phyloP scores from a whole-genome alignment of 2,797 vertebrate species.

The Chaetophractus vellerosus region DNA sequence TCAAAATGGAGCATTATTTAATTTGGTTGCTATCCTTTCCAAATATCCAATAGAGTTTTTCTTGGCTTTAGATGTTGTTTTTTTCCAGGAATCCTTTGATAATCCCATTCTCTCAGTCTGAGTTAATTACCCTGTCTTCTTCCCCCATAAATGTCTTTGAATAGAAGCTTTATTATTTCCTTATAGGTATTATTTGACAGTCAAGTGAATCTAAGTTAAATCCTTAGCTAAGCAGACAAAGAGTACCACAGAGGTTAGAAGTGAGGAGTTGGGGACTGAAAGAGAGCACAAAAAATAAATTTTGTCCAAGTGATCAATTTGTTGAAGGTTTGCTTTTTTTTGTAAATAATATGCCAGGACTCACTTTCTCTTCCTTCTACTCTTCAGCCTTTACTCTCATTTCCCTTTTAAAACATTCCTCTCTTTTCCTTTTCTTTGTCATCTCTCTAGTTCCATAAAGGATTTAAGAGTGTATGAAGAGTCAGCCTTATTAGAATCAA shows the following conservation, averaged over 20 bases:
- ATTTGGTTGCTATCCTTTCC: too few species aligned
- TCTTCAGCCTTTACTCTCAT: not conserved
- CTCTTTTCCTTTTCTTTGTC: not conserved
- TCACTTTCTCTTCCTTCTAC: not conserved
- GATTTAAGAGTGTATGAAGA: not conserved
- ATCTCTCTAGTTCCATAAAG: not conserved
- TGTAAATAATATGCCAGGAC: not conserved
- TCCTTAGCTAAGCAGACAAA: not conserved
- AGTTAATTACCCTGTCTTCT: too few species aligned
- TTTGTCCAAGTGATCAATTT: not conserved
- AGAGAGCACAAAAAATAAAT: not conserved
- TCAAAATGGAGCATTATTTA: too few species aligned
- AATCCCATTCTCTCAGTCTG: too few species aligned
- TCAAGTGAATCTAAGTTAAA: not conserved
- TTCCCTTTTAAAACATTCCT: not conserved
- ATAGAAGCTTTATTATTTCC: not conserved
- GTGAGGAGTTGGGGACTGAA: not conserved
- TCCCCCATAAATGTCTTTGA: slow-evolving; percentile 16
- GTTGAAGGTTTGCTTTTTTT: not conserved
- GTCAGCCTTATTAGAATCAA: not conserved
- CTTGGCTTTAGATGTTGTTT: too few species aligned
- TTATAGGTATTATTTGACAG: not conserved
- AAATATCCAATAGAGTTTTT: too few species aligned
- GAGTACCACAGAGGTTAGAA: not conserved
- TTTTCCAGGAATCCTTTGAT: too few species aligned